These are phyloP conservation scores for Euspilapteryx auroguttella DNA, from an alignment of 2,888 invertebrate species.

Conservation along the genomic window DNA sequence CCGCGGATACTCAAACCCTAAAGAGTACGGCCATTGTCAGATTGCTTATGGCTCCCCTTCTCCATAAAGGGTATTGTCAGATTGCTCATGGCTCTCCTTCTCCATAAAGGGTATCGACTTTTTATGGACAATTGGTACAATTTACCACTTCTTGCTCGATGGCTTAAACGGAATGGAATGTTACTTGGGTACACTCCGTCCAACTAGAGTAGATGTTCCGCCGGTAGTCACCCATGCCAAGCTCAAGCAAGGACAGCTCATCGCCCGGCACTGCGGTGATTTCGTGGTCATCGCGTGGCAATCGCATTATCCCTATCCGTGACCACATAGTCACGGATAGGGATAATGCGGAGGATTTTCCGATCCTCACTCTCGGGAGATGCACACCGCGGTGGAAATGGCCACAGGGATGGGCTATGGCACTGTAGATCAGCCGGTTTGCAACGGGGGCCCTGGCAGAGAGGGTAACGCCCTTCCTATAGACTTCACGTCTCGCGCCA, in stretches of 20 bases:
- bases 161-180: constrained; percentile 3
- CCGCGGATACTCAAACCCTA: not conserved
- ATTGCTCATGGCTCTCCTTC: not conserved
- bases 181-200: constrained; percentile 1
- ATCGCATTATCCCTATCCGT: too few species aligned
- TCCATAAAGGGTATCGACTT: constrained; percentile 1
- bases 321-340: too few species aligned
- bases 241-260: not conserved
- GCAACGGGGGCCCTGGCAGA: too few species aligned
- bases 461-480: too few species aligned
- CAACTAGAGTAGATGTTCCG: not conserved
- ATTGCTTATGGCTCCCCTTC: constrained; percentile 1
- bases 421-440: too few species aligned
- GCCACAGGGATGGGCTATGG: too few species aligned
- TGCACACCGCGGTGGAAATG: too few species aligned
- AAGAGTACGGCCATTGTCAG: not conserved
- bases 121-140: constrained; percentile 4
- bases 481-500: too few species aligned
- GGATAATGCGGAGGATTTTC: too few species aligned
- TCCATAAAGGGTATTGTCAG: not conserved
- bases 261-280: constrained; percentile 3
- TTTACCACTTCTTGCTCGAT: constrained; percentile 2
- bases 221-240: not conserved
- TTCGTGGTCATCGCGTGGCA: constrained; percentile 2
- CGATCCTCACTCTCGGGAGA: too few species aligned